These are phyloP conservation scores for Cloeon dipterum DNA, from an alignment of 2,888 invertebrate genomes.

Conservation along the genomic window DNA sequence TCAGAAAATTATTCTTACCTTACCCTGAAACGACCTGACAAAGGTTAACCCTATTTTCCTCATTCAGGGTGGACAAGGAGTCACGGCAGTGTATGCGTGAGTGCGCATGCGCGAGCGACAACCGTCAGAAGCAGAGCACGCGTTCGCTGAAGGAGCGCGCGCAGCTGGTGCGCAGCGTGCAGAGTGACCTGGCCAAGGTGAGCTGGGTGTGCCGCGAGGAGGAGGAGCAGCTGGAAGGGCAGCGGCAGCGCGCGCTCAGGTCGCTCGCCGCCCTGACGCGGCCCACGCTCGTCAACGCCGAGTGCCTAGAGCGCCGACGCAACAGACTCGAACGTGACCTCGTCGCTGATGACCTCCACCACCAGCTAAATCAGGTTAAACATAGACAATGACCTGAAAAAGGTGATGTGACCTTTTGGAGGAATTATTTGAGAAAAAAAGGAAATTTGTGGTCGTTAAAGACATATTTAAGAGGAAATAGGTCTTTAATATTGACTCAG, in stretches of 20 bases:
- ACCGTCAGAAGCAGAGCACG: not conserved
- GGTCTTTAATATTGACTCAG: no score
- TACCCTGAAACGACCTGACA: no score
- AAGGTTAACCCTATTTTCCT: no score
- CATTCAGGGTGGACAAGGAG: not conserved
- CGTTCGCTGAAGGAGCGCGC: not conserved
- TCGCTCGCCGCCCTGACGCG: constrained; percentile 30
- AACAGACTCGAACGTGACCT: constrained; percentile 47
- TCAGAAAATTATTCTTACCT: no score
- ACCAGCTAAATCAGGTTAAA: constrained; percentile 39
- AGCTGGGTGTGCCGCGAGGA: constrained; percentile 26
- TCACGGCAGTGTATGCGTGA: not conserved
- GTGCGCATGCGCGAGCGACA: not conserved
- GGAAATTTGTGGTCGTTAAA: no score
- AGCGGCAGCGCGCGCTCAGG: constrained; percentile 40
- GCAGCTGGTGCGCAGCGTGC: not conserved
- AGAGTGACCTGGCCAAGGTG: not conserved
- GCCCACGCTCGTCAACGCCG: constrained; percentile 51
- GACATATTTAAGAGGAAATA: no score
- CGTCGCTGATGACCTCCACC: constrained; percentile 50
- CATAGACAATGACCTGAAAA: not conserved
- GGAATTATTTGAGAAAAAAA: no score
- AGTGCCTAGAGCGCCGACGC: constrained; percentile 46
- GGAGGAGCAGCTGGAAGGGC: constrained; percentile 39
- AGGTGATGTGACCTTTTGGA: no score